Conservation (phyloP, 2,113 vertebrate species). For the Dromiciops gliroides region DNA sequence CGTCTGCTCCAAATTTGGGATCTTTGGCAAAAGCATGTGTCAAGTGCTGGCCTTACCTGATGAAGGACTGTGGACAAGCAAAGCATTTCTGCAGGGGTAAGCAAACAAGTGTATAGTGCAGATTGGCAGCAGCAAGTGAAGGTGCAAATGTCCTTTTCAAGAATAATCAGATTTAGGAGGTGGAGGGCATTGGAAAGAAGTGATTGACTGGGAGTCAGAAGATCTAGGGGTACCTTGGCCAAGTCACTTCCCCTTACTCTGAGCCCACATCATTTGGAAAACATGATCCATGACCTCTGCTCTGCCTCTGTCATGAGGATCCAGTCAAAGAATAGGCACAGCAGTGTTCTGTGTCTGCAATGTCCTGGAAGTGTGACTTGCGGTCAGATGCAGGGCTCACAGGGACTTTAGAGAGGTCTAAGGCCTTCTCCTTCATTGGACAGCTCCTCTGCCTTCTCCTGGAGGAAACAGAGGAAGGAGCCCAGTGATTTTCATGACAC, state of each 20-base stretch:
- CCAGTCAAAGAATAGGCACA: not conserved
- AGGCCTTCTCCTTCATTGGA: not conserved
- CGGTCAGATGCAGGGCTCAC: not conserved
- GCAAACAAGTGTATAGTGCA: no score
- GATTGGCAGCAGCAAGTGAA: no score
- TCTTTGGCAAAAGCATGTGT: no score
- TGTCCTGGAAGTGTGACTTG: not conserved
- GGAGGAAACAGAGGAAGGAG: not conserved
- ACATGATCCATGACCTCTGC: not conserved
- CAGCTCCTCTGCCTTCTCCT: not conserved
- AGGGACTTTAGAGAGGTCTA: no score
- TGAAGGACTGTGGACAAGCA: no score
- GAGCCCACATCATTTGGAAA: not conserved
- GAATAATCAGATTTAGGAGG: not conserved
- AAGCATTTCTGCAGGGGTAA: no score
- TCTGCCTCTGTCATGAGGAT: not conserved
- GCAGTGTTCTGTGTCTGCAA: not conserved
- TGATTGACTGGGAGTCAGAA: not conserved
- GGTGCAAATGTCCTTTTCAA: not conserved
- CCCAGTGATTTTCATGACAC: no score
- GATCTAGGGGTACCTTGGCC: not conserved
- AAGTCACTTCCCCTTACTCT: not conserved
- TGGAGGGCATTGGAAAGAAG: not conserved
- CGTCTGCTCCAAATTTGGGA: no score
- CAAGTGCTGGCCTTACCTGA: no score